Conservation (phyloP, 23 tunicate genomes). For the Ascidia mentula region DNA sequence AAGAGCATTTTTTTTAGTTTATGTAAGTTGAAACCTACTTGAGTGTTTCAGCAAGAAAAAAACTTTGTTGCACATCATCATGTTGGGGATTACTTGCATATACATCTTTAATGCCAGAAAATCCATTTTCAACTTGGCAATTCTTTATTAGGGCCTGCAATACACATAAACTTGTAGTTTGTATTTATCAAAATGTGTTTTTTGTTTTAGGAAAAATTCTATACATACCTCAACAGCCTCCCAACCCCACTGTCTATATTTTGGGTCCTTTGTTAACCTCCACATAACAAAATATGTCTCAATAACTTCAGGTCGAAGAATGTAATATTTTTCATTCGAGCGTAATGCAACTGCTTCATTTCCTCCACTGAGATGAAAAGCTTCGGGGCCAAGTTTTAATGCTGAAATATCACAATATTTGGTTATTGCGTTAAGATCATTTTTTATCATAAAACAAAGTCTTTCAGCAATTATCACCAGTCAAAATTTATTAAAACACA, state of each 20-base stretch:
- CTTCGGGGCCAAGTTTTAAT: constrained; percentile 83
- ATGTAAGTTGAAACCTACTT: constrained; percentile 35
- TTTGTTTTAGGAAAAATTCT: not conserved
- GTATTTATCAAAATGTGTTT: not conserved
- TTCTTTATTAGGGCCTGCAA: constrained; percentile 53
- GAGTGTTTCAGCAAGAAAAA: constrained; percentile 91
- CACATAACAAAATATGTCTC: constrained; percentile 93
- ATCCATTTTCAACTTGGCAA: constrained; percentile 76
- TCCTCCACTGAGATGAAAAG: constrained; percentile 55
- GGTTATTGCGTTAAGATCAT: no score
- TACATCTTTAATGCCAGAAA: constrained; percentile 85
- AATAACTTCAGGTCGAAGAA: constrained; percentile 90
- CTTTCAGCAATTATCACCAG: no score
- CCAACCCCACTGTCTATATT: constrained; percentile 97
- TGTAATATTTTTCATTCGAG: constrained; percentile 80
- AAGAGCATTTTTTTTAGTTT: no score
- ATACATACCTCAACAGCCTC: constrained; percentile 76
- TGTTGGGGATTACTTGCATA: constrained; percentile 51
- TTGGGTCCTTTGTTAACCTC: constrained; percentile 87
- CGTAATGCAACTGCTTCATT: constrained; percentile 67
- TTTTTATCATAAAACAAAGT: no score
- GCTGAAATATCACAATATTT: no score
- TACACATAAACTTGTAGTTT: constrained; percentile 4
- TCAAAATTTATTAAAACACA: not conserved
- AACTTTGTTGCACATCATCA: constrained; percentile 96